Percentiles rank a stretch among this genome's conserved stretches.
These are phyloP conservation scores for Monochamus alternatus DNA, from an alignment of 2,888 invertebrate species.

Conservation along the genomic window DNA sequence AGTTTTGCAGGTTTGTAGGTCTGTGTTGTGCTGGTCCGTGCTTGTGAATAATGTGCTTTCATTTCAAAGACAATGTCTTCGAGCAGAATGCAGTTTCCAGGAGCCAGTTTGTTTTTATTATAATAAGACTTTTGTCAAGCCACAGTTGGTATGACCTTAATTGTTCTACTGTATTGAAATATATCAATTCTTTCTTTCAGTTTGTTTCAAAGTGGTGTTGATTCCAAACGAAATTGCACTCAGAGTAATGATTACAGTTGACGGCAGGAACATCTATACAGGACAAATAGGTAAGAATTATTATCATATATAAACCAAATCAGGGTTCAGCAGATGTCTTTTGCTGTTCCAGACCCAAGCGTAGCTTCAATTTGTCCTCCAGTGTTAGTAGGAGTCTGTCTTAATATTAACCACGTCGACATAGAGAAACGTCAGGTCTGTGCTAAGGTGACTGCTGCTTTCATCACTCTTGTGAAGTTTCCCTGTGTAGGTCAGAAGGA, in stretches of 20 bases:
- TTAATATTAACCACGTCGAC: conserved; percentile 55
- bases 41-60: too few relatives aligned
- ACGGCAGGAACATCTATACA: conserved; percentile 46
- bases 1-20: too few relatives aligned
- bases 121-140: too few relatives aligned
- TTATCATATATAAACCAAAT: background rate
- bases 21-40: too few relatives aligned
- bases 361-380: conserved; percentile 51
- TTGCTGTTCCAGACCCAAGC: conserved; percentile 53
- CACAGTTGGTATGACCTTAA: too few relatives aligned
- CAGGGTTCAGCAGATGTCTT: background rate
- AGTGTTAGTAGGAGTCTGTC: conserved; percentile 47
- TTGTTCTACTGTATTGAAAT: too few relatives aligned
- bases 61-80: too few relatives aligned
- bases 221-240: conserved; percentile 51
- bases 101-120: too few relatives aligned
- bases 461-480: conserved; percentile 53
- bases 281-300: conserved; percentile 49
- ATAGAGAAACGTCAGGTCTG: conserved; percentile 51
- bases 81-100: too few relatives aligned
- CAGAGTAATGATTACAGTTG: conserved; percentile 39
- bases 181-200: conserved; percentile 39
- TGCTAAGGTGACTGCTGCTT: conserved; percentile 48
- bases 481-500: conserved; percentile 50
- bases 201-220: conserved; percentile 44